Percentiles rank a stretch among this genome's conserved stretches.
Conservation (phyloP, 2,888 invertebrate species). For the Pyrrhia umbra region DNA sequence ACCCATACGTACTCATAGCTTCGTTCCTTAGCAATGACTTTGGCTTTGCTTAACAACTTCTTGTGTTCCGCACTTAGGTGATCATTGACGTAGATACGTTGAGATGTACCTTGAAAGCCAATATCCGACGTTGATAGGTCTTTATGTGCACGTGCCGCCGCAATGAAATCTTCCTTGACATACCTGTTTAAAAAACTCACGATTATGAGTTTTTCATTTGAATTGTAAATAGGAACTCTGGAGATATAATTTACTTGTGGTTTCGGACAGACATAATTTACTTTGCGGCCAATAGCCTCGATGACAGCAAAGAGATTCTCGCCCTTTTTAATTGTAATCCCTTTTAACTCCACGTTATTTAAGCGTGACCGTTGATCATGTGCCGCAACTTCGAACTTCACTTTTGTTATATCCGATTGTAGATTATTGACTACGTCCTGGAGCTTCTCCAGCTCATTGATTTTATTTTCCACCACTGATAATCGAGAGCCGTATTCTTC, state of each 20-base stretch:
- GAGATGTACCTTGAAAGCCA: neutral
- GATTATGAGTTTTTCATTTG: slow-evolving; percentile 2
- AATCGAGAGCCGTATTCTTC: too few relatives aligned
- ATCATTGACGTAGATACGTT: slow-evolving; percentile 3
- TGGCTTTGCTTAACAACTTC: slow-evolving; percentile 3
- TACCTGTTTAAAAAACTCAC: slow-evolving; percentile 2
- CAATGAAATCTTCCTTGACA: too few relatives aligned
- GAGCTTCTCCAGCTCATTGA: too few relatives aligned
- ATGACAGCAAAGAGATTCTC: too few relatives aligned
- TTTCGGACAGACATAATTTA: neutral
- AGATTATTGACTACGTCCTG: too few relatives aligned
- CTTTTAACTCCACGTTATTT: too few relatives aligned
- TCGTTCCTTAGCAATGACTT: neutral
- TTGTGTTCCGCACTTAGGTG: slow-evolving; percentile 4
- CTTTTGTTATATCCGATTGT: too few relatives aligned
- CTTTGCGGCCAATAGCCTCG: too few relatives aligned
- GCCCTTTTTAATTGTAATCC: too few relatives aligned
- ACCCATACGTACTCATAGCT: neutral
- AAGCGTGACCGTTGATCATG: too few relatives aligned
- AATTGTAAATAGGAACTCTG: neutral
- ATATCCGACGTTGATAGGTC: neutral
- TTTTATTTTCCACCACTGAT: too few relatives aligned
- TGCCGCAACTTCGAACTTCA: too few relatives aligned
- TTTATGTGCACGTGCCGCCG: neutral
- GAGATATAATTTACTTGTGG: neutral